These are phyloP conservation scores for Oxyura jamaicensis DNA, from an alignment of 2,113 vertebrate species.

Conservation along the genomic window DNA sequence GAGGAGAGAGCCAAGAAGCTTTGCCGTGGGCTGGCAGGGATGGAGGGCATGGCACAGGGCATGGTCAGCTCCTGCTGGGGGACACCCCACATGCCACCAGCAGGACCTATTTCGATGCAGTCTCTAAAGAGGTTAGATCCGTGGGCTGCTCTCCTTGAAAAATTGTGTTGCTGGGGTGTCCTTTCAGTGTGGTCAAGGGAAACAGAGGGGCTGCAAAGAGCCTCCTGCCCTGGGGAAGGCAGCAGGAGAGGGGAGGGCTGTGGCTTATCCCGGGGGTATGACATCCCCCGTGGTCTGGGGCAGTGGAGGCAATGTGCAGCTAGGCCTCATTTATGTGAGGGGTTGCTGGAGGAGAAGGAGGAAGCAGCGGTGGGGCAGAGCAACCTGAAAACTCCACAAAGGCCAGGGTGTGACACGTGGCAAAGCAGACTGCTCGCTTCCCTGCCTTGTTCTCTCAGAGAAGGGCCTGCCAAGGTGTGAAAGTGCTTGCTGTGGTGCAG, in stretches of 20 bases:
- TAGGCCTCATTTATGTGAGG: not conserved
- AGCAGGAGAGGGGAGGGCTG: not conserved
- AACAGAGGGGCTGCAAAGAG: not conserved
- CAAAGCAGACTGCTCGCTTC: not conserved
- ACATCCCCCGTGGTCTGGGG: not conserved
- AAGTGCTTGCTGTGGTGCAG: not conserved
- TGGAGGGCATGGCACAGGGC: not conserved
- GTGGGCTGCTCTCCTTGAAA: not conserved
- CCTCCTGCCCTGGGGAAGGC: not conserved
- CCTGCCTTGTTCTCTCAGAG: not conserved
- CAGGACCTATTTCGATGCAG: not conserved
- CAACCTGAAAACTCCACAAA: not conserved
- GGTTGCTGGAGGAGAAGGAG: not conserved
- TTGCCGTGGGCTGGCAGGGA: not conserved
- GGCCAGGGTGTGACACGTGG: not conserved
- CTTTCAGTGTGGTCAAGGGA: not conserved
- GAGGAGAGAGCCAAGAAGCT: not conserved
- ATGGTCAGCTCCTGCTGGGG: not conserved
- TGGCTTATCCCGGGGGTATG: not conserved
- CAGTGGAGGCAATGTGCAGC: not conserved
- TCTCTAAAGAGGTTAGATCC: not conserved
- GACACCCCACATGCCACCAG: not conserved
- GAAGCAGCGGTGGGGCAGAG: not conserved
- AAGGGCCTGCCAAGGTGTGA: not conserved
- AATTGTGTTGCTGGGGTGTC: not conserved